These are phyloP conservation scores for Chrysemys picta DNA, from an alignment of 2,113 vertebrate species.

Conservation along the genomic window DNA sequence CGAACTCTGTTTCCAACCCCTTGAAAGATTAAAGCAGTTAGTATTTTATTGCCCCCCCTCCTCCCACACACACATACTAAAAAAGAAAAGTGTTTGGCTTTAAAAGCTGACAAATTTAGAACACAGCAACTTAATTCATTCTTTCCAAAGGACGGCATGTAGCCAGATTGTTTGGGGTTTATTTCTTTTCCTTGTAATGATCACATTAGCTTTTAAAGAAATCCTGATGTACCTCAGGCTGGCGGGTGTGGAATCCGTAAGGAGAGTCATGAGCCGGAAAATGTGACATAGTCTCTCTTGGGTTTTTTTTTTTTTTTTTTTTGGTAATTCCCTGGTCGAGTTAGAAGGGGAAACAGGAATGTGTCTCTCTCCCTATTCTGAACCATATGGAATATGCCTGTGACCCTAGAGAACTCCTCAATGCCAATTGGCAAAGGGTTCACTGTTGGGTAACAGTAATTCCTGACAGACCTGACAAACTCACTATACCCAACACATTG, in stretches of 20 bases:
- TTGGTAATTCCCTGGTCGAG: background rate
- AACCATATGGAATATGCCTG: background rate
- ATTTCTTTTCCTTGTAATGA: background rate
- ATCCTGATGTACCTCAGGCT: background rate
- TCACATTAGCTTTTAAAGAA: background rate
- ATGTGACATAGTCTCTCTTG: background rate
- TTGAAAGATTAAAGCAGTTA: constrained; percentile 51
- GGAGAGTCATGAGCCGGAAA: background rate
- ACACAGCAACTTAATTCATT: background rate
- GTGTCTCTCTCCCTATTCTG: background rate
- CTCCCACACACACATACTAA: background rate
- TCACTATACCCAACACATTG: background rate
- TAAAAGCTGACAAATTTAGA: constrained; percentile 1
- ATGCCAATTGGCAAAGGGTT: background rate
- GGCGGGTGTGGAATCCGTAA: background rate
- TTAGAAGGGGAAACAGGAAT: background rate
- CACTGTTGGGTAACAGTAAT: background rate
- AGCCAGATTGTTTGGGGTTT: background rate
- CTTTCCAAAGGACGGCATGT: background rate
- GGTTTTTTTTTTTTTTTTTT: background rate
- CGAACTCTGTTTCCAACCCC: constrained; percentile 42
- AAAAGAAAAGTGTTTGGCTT: background rate
- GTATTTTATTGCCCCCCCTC: constrained; percentile 17
- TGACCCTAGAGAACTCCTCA: background rate
- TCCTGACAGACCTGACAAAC: background rate